Evolutionary conservation across 2,113 vertebrate species (phyloP).

Genomic region (Australoheros scitulus): DNA sequence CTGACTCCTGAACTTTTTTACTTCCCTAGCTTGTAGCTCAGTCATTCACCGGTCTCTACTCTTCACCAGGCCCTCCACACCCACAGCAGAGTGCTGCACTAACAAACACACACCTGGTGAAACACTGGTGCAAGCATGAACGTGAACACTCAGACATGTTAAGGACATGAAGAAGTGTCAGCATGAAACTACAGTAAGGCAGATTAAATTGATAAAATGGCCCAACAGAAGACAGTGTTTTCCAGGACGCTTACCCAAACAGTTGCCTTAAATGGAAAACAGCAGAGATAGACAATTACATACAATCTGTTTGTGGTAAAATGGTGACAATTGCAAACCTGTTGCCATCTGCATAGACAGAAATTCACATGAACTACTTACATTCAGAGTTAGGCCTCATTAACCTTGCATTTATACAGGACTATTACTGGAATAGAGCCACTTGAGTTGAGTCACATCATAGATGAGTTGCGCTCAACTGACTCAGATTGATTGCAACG

Average conservation of each 20-base stretch:
- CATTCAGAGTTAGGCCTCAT: no score
- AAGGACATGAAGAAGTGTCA: neutral
- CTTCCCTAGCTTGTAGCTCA: no score
- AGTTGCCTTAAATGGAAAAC: slow-evolving; percentile 45
- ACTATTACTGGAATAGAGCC: no score
- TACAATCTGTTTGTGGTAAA: no score
- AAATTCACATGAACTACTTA: no score
- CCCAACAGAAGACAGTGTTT: neutral
- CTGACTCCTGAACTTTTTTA: no score
- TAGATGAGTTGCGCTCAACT: no score
- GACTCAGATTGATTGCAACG: no score
- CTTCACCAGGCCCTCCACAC: neutral
- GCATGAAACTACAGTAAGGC: neutral
- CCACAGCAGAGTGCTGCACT: neutral
- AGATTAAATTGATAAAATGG: neutral
- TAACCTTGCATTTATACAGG: no score
- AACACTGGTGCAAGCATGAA: neutral
- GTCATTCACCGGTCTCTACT: neutral
- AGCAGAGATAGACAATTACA: neutral
- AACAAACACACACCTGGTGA: neutral
- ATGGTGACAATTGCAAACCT: no score
- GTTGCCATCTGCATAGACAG: no score
- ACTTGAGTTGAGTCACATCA: no score
- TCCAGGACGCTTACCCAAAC: slow-evolving; percentile 22
- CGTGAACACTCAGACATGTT: neutral